phyloP scores from a whole-genome alignment of 2,888 invertebrate genomes.

The Diarsia brunnea region DNA sequence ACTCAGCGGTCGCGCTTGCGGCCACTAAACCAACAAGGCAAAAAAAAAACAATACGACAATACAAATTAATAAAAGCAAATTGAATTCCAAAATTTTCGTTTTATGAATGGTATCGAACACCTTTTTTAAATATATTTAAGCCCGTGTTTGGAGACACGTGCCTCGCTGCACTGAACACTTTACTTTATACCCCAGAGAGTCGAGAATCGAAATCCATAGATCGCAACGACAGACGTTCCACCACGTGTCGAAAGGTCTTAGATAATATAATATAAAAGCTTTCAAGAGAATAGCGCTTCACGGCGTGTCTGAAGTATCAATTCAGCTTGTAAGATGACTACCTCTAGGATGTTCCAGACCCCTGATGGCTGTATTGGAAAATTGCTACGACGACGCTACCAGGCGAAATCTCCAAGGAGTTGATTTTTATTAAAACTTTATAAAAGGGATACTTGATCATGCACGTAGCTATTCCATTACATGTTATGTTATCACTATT shows the following conservation, averaged over 20 bases:
- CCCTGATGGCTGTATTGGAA: slow-evolving; percentile 87
- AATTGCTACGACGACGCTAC: slow-evolving; percentile 80
- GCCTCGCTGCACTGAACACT: slow-evolving; percentile 73
- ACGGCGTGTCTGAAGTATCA: slow-evolving; percentile 89
- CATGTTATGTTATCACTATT: slow-evolving; percentile 69
- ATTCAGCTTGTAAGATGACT: slow-evolving; percentile 89
- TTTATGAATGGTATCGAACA: slow-evolving; percentile 70
- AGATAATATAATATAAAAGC: slow-evolving; percentile 91
- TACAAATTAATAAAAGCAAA: slow-evolving; percentile 32
- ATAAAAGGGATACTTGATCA: slow-evolving; percentile 75
- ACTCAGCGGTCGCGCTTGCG: background rate
- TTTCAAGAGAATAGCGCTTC: slow-evolving; percentile 89
- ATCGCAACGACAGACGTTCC: slow-evolving; percentile 86
- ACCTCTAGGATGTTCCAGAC: slow-evolving; percentile 83
- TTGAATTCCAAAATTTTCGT: slow-evolving; percentile 33
- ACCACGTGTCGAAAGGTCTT: slow-evolving; percentile 88
- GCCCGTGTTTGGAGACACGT: slow-evolving; percentile 69
- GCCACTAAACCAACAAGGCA: background rate
- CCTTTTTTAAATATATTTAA: slow-evolving; percentile 77
- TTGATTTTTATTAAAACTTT: slow-evolving; percentile 86
- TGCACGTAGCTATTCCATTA: slow-evolving; percentile 67
- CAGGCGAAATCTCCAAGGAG: slow-evolving; percentile 78
- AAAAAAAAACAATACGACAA: slow-evolving; percentile 2
- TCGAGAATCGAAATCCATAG: slow-evolving; percentile 85
- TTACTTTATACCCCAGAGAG: slow-evolving; percentile 81